Evolutionary conservation across 2,797 vertebrate species (phyloP).

Genomic region (Chromis chromis): DNA sequence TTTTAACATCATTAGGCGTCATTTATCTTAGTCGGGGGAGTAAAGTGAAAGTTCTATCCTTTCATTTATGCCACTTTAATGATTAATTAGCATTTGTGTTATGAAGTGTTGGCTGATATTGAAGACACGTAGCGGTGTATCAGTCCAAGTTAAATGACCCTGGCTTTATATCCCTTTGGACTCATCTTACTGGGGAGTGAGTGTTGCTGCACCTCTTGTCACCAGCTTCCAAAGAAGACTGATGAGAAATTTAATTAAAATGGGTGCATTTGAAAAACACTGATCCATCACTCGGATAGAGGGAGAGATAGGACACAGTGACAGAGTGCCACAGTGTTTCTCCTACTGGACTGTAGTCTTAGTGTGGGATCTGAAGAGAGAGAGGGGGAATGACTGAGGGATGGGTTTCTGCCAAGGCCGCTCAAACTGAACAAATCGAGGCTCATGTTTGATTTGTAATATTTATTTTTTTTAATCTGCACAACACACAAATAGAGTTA

Average conservation of each 20-base stretch:
- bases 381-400: conserved; percentile 16
- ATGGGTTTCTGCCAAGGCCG: conserved; percentile 27
- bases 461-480: conserved; percentile 64
- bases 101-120: conserved; percentile 44
- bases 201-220: conserved; percentile 27
- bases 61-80: conserved; percentile 62
- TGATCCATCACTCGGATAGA: conserved; percentile 40
- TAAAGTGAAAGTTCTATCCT: conserved; percentile 55
- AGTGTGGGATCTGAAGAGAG: neutral
- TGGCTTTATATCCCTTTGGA: conserved; percentile 33
- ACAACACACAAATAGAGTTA: conserved; percentile 59
- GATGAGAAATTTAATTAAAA: conserved; percentile 67
- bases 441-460: conserved; percentile 66
- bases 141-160: conserved; percentile 36
- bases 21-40: conserved; percentile 61
- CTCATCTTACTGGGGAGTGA: conserved; percentile 14
- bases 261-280: conserved; percentile 54
- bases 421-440: conserved; percentile 50
- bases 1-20: conserved; percentile 69
- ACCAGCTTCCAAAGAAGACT: conserved; percentile 40
- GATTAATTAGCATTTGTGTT: conserved; percentile 60
- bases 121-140: conserved; percentile 26
- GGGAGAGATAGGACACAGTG: conserved; percentile 13
- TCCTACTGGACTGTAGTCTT: conserved; percentile 23
- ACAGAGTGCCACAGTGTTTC: conserved; percentile 19